Conservation (phyloP, 2,113 vertebrate species). For the Gnathonemus echidnorhynchus region DNA sequence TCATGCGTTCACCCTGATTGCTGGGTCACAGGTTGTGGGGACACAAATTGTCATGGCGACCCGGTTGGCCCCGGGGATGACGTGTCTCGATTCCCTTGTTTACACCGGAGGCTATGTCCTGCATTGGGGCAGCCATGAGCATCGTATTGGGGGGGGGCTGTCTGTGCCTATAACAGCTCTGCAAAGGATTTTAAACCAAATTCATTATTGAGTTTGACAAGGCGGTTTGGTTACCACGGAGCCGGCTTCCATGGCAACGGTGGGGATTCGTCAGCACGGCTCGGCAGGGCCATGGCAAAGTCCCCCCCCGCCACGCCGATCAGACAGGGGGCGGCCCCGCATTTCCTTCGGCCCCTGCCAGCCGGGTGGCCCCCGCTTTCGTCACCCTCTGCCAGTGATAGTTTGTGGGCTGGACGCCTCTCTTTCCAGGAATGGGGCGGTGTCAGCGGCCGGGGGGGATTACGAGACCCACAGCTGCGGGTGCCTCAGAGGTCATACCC, state of each 20-base stretch:
- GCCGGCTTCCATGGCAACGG: slow-evolving; percentile 13
- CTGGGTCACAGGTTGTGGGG: neutral
- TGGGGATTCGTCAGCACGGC: neutral
- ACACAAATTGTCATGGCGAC: neutral
- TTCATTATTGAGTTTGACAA: slow-evolving; percentile 3
- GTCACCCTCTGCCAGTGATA: neutral
- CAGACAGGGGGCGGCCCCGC: neutral
- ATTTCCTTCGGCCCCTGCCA: neutral
- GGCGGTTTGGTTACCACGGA: neutral
- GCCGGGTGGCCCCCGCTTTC: neutral
- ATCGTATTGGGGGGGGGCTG: neutral
- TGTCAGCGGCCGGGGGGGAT: neutral
- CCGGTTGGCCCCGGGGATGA: neutral
- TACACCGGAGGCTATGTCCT: neutral
- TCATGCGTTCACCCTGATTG: neutral
- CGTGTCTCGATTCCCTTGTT: neutral
- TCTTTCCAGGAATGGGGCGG: neutral
- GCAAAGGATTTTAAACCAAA: slow-evolving; percentile 1
- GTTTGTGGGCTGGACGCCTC: neutral
- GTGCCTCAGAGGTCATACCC: neutral
- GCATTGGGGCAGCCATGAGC: neutral
- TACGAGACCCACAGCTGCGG: neutral
- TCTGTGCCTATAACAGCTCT: neutral
- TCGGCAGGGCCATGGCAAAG: neutral
- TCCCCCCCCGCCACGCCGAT: neutral